These are phyloP conservation scores for Callinectes sapidus DNA, from an alignment of 2,888 invertebrate species.

Conservation along the genomic window DNA sequence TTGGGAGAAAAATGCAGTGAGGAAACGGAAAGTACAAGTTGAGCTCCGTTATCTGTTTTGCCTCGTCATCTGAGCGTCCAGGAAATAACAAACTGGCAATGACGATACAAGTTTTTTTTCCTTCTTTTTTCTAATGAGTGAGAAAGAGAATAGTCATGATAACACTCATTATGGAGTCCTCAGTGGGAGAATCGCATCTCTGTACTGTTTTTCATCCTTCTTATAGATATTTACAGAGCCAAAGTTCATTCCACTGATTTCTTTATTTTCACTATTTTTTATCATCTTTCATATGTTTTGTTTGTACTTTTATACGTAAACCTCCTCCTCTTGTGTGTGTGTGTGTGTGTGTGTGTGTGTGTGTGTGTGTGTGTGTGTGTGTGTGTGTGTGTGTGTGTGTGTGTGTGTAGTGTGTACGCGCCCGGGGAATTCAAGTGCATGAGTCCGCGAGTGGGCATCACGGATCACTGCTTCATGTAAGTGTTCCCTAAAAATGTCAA, in stretches of 20 bases:
- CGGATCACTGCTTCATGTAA: background rate
- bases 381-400: slow-evolving; percentile 15
- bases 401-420: background rate
- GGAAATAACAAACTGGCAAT: background rate
- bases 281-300: no score
- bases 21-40: background rate
- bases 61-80: background rate
- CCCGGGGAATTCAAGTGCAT: no score
- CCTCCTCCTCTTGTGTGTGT: background rate
- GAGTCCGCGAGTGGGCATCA: background rate
- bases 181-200: background rate
- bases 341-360: background rate
- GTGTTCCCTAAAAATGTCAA: background rate
- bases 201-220: background rate
- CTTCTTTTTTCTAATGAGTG: background rate
- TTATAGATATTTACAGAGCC: background rate
- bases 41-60: background rate
- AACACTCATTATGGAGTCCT: background rate
- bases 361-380: slow-evolving; percentile 15
- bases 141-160: background rate
- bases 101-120: background rate
- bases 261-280: no score
- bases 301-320: no score
- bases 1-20: background rate
- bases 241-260: no score